Base-by-base conservation (phyloP, 1,140 invertebrate genomes). In the Ctenoplectra terminalis region DNA sequence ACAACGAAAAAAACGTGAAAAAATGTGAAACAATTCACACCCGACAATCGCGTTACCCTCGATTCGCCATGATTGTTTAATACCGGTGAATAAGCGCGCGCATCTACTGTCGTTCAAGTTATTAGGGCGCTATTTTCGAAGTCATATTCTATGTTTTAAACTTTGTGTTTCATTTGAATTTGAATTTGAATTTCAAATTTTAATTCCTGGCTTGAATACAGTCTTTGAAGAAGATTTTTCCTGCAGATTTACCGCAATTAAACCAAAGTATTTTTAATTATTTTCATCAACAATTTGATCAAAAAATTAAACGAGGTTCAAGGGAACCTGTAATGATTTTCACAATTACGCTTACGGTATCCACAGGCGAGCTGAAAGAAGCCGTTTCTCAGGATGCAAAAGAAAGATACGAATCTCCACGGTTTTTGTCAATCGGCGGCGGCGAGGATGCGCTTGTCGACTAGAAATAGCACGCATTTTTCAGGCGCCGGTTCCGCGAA, bases 401-500 rank as follows among this genome's bases (percentile, higher is more conserved):
- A 60, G 79, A 81, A 81, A 58, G 43, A 40, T 9, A 37, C 50
- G 50, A 67, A 50, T 50, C 71, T 31, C 31, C 2, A 8, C 26
- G 17, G 17, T 82, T 86, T 70, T 86, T 82, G 70, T 37, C 20
- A 64, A 50, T 23, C 29, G 58, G 9, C 43, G 54, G 13, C 60
- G 43, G 31, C 56, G 72, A 43, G 77, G 73, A 86, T 79, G 83
- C 52, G 69, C 50, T 26, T 60, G 64, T 46, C 48, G 58, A 77
- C 73, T 73, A 87, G 85, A 84, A 87, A 87, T 87, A 87, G 86
- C 78, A 56, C 46, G 66, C 34, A 75, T 84, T 83, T 83, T 86
- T 87, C 69, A 26, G 13, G 5, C 37, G 13, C 58, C 43, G 31
- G 43, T 79, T 70, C 74, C 64, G 67, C 58, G 70, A 87, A 87